A percentile compares a stretch with the other conserved stretches of the same genome.
phyloP scores from a whole-genome alignment of 2,113 vertebrate species.

The Columbina picui region DNA sequence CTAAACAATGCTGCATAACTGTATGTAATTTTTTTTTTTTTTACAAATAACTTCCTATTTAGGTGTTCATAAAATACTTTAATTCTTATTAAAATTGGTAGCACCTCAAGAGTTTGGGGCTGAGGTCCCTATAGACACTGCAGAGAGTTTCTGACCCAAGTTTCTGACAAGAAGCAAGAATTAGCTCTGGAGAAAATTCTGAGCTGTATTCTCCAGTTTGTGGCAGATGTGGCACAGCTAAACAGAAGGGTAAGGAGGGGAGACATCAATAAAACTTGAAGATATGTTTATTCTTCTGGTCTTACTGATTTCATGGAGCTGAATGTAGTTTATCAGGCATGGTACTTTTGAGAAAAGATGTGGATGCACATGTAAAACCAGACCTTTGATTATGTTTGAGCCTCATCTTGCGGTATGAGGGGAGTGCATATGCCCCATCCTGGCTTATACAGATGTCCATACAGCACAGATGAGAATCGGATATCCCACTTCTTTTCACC shows the following conservation, averaged over 20 bases:
- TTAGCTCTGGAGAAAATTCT: not conserved
- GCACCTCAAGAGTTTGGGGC: not conserved
- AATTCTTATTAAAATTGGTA: not conserved
- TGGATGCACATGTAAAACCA: not conserved
- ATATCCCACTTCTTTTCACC: not conserved
- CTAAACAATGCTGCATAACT: not conserved
- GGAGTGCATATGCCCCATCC: not conserved
- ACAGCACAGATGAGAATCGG: not conserved
- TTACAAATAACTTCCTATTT: not conserved
- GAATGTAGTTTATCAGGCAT: not conserved
- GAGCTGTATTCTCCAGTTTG: not conserved
- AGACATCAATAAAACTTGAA: not conserved
- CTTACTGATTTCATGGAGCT: not conserved
- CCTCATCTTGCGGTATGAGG: not conserved
- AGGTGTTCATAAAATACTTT: not conserved
- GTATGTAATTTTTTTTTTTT: not conserved
- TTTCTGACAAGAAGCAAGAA: not conserved
- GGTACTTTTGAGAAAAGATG: not conserved
- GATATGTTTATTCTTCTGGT: not conserved
- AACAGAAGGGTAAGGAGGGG: not conserved
- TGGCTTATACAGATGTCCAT: not conserved
- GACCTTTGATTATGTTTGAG: not conserved
- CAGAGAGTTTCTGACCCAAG: not conserved
- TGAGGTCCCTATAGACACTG: not conserved
- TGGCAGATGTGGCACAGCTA: not conserved